Conservation (phyloP, 2,113 vertebrate genomes). For the Aix galericulata region DNA sequence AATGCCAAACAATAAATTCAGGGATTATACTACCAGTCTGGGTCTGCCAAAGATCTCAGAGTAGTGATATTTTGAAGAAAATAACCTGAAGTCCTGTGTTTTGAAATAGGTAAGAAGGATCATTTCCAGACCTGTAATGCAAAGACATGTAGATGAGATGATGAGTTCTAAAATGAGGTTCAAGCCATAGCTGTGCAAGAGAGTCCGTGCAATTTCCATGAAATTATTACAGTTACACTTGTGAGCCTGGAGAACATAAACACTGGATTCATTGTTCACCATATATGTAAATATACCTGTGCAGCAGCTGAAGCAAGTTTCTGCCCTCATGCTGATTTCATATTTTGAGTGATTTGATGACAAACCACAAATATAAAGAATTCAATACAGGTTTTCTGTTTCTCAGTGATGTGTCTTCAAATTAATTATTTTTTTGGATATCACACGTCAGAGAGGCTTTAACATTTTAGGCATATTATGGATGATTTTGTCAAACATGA, state of each 20-base stretch:
- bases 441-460: not conserved
- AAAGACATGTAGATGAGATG: not conserved
- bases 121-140: not conserved
- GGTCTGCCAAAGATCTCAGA: not conserved
- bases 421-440: not conserved
- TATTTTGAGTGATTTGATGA: not conserved
- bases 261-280: not conserved
- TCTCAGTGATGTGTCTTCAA: not conserved
- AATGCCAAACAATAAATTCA: not conserved
- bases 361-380: not conserved
- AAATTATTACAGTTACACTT: not conserved
- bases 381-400: not conserved
- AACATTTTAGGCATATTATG: not conserved
- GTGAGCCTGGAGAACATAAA: not conserved
- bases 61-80: not conserved
- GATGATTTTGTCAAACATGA: not conserved
- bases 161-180: not conserved
- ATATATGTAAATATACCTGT: not conserved
- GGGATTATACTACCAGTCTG: not conserved
- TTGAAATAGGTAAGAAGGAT: not conserved
- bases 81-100: not conserved
- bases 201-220: not conserved
- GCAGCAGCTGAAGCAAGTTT: not conserved
- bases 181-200: not conserved
- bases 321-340: not conserved